Base-by-base conservation (phyloP, 2,888 invertebrate species). In the Hirtodrosophila cameraria region DNA sequence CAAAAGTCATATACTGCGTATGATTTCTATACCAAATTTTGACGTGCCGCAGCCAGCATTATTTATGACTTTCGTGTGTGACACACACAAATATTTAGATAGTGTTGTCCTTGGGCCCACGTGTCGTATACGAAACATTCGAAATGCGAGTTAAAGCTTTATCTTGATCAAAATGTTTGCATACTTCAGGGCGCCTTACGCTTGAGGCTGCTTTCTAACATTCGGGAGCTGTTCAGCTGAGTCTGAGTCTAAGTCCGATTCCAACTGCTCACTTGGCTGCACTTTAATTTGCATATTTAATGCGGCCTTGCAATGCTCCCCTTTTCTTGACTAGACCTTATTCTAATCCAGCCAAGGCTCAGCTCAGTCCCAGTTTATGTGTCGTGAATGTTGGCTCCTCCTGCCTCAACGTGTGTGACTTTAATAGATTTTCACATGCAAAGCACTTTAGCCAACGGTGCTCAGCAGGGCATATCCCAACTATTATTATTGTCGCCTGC, bases 401-500 rank as follows among this genome's bases (percentile, higher is more conserved):
- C n/a, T n/a, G n/a, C 8, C 2, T 16, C n/a, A 59, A 33, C 50
- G 55, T 59, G 33, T 61, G 41, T 46, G 48, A 49, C 43, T 75
- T 42, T 18, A 43, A 23, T 31, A 65, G 65, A 75, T 70, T 65
- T 59, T 59, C 54, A 65, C 63, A 57, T 68, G 72, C 52, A 75
- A 83, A 71, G 60, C 76, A 71, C 60, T 83, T 75, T 58, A 64
- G 62, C 53, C 53, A 49, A 53, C 48, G 12, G 30, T 11, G 15
- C 20, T 38, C n/a, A n/a, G 20, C 33, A 31, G 20, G 39, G 39
- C 59, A 49, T 50, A 73, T 63, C 41, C 64, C 20, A 43, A 53
- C 61, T 75, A 75, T 82, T 71, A 76, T 75, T 80, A 71, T 79
- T 79, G 76, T 75, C 62, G 53, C 59, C 67, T 64, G 57, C 43